Evolutionary conservation across 2,888 invertebrate genomes (phyloP), one percentile per base, ranked within the genome.

Genomic region (Drosophila demipolita): DNA sequence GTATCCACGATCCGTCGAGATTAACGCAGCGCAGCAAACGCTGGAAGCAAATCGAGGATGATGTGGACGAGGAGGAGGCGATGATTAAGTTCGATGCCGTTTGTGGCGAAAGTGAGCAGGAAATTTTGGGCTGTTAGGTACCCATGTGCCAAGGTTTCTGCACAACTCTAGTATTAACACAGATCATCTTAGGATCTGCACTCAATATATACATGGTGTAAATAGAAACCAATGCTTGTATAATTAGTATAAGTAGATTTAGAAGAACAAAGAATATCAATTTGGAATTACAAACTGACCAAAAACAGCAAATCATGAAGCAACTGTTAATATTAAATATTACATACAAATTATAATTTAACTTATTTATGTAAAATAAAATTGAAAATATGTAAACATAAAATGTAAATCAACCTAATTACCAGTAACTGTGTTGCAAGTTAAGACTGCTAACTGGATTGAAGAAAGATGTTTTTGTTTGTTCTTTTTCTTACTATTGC

Each of bases 1-100:
- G 95, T 59, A 96, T 96, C 0, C 98, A 98, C 92, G 94, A 93
- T 54, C 85, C 88, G n/a, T 48, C 58, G n/a, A 54, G 72, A 8
- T 40, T 36, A 2, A 40, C 23, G 0, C 93, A 64, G 11, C 61
- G 61, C 38, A 49, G 35, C 26, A 85, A 80, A 32, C 49, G 38
- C 38, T 55, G 62, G 11, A 75, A 63, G 20, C 70, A 75, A 52
- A 78, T 72, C 29, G 78, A 78, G 38, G 81, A 83, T 54, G 79
- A 73, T 12, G 73, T 77, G 17, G 72, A 68, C 36, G 66, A 81
- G 23, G 50, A 49, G 23, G 48, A 29, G 29, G 48, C 53, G n/a
- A 49, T 29, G 17, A 60, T 49, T 17, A 69, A 89, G 90, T 88
- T 89, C 89, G 83, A 88, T 52, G 76, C 72, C 64, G 36, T 72